Evolutionary conservation across 2,888 invertebrate genomes (phyloP).

Genomic region (Agrochola lota): DNA sequence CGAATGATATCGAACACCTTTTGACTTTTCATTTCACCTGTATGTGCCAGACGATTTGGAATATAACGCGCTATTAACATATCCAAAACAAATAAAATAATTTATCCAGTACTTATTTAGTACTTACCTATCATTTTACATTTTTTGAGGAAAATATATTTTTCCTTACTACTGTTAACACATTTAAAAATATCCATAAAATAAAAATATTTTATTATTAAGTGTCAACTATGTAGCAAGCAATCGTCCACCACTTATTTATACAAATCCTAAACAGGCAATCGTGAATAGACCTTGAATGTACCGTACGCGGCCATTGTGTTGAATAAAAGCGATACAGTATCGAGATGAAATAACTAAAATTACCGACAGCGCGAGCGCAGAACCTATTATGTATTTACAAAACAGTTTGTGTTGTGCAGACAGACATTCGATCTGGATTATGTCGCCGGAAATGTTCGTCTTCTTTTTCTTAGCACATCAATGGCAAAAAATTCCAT

Average conservation of each 20-base stretch:
- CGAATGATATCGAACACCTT: conserved; percentile 1
- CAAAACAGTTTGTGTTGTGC: conserved; percentile 14
- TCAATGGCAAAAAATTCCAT: too few species aligned
- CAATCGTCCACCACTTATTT: not conserved
- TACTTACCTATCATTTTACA: too few species aligned
- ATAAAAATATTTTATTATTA: not conserved
- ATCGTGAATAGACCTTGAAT: conserved; percentile 27
- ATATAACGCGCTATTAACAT: not conserved
- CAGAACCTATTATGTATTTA: conserved; percentile 27
- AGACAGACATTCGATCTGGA: conserved; percentile 24
- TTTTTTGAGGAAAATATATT: not conserved
- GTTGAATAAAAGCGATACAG: conserved; percentile 22
- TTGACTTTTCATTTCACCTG: conserved; percentile 12
- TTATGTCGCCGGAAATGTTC: conserved; percentile 3
- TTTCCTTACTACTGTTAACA: not conserved
- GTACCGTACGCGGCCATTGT: conserved; percentile 32
- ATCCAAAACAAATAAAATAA: not conserved
- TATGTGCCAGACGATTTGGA: not conserved
- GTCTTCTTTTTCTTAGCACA: too few species aligned
- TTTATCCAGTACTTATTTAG: not conserved
- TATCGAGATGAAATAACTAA: conserved; percentile 23
- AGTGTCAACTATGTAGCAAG: not conserved
- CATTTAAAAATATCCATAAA: not conserved
- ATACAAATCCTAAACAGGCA: not conserved
- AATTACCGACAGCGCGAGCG: conserved; percentile 15